A percentile compares a stretch with the other conserved stretches of the same genome.
These are phyloP conservation scores for Neoscelio sp. DNA, from an alignment of 2,888 invertebrate genomes.

Conservation along the genomic window DNA sequence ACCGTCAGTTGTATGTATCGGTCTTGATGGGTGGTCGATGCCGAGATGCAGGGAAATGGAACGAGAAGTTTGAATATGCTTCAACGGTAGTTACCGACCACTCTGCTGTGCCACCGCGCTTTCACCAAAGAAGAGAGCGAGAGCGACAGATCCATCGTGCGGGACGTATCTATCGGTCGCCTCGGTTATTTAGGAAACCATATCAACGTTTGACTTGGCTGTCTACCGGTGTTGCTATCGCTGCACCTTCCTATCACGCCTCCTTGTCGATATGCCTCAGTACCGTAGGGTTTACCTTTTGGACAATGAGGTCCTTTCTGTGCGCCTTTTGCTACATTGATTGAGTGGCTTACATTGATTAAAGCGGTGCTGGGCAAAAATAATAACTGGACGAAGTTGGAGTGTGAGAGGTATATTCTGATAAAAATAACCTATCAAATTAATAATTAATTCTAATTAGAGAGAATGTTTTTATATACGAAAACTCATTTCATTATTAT, in stretches of 20 bases:
- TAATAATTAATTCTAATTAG: no score
- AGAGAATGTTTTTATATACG: no score
- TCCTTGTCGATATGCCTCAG: slow-evolving; percentile 59
- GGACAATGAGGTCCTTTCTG: slow-evolving; percentile 77
- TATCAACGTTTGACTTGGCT: slow-evolving; percentile 81
- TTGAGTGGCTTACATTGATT: slow-evolving; percentile 11
- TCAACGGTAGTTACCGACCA: slow-evolving; percentile 78
- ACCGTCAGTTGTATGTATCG: slow-evolving; percentile 64
- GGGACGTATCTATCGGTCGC: slow-evolving; percentile 78
- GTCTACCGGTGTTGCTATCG: slow-evolving; percentile 70
- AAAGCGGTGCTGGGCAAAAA: neutral
- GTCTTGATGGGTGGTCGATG: slow-evolving; percentile 64
- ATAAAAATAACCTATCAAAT: no score
- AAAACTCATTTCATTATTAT: no score
- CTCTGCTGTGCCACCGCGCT: slow-evolving; percentile 72
- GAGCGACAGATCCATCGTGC: slow-evolving; percentile 72
- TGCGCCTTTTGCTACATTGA: slow-evolving; percentile 66
- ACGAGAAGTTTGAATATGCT: slow-evolving; percentile 79
- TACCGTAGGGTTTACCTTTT: slow-evolving; percentile 61
- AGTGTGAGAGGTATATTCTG: neutral
- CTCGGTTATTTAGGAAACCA: slow-evolving; percentile 82
- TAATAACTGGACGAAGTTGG: neutral
- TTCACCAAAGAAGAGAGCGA: slow-evolving; percentile 68
- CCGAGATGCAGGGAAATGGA: slow-evolving; percentile 68
- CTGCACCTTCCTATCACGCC: slow-evolving; percentile 63